These are phyloP conservation scores for Trichopoda pennipes DNA, from an alignment of 2,888 invertebrate species.

Conservation along the genomic window DNA sequence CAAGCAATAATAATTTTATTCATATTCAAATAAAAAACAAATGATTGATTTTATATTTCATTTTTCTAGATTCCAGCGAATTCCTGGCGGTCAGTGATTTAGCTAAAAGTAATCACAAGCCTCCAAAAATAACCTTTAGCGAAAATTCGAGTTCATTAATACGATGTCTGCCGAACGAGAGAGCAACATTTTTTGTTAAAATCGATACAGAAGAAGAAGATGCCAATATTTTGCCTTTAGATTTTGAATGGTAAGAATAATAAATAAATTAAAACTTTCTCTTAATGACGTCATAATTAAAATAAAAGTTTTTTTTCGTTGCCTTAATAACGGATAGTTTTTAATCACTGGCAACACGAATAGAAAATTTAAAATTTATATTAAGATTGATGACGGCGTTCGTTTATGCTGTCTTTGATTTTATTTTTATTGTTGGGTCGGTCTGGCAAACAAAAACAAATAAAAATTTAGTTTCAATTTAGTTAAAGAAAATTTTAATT, in stretches of 20 bases:
- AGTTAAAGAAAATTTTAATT: conserved; percentile 42
- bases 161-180: conserved; percentile 79
- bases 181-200: conserved; percentile 80
- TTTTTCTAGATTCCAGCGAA: conserved; percentile 59
- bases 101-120: conserved; percentile 55
- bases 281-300: too few relatives aligned
- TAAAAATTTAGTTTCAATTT: conserved; percentile 62
- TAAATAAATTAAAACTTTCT: not conserved
- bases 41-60: too few relatives aligned
- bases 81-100: conserved; percentile 14
- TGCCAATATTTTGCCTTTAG: conserved; percentile 77
- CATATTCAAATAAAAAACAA: not conserved
- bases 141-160: conserved; percentile 80
- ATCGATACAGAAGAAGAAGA: conserved; percentile 78
- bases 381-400: conserved; percentile 62
- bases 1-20: too few relatives aligned
- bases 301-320: too few relatives aligned
- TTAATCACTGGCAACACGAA: conserved; percentile 25
- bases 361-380: conserved; percentile 63
- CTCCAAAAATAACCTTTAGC: conserved; percentile 77
- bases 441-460: too few relatives aligned
- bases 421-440: conserved; percentile 35
- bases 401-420: conserved; percentile 25
- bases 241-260: conserved; percentile 80
- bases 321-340: conserved; percentile 34